These are phyloP conservation scores for Mormyrops boulengeri DNA, from an alignment of 2,797 vertebrate genomes.

Conservation along the genomic window DNA sequence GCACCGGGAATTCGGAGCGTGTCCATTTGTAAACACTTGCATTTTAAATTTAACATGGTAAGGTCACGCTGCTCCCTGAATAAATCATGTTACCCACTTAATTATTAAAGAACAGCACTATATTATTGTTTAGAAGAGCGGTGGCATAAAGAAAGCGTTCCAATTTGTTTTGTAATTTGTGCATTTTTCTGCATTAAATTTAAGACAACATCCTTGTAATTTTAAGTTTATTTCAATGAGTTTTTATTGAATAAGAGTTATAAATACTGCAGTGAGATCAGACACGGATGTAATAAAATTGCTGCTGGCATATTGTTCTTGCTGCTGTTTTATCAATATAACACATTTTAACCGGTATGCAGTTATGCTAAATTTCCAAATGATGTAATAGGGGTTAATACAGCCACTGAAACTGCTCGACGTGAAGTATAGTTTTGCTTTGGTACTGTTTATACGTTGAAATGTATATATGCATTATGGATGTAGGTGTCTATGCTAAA, in stretches of 20 bases:
- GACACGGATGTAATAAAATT: background rate
- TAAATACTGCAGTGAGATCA: constrained; percentile 11
- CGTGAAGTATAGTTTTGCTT: background rate
- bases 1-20: background rate
- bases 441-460: background rate
- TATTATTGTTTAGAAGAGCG: constrained; percentile 5
- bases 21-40: constrained; percentile 1
- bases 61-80: background rate
- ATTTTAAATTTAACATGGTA: background rate
- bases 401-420: background rate
- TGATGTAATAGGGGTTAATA: background rate
- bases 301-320: background rate
- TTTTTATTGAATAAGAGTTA: background rate
- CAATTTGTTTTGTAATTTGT: constrained; percentile 4
- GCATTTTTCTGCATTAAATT: constrained; percentile 6
- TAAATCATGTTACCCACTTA: constrained; percentile 3
- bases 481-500: background rate
- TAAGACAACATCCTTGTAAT: background rate
- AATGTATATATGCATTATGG: background rate
- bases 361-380: background rate
- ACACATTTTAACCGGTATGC: background rate
- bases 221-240: background rate
- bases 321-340: background rate
- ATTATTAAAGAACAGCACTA: background rate
- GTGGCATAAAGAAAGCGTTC: background rate